A percentile compares a stretch with the other conserved stretches of the same genome.
phyloP scores from a whole-genome alignment of 2,888 invertebrate genomes.

The Dione juno region DNA sequence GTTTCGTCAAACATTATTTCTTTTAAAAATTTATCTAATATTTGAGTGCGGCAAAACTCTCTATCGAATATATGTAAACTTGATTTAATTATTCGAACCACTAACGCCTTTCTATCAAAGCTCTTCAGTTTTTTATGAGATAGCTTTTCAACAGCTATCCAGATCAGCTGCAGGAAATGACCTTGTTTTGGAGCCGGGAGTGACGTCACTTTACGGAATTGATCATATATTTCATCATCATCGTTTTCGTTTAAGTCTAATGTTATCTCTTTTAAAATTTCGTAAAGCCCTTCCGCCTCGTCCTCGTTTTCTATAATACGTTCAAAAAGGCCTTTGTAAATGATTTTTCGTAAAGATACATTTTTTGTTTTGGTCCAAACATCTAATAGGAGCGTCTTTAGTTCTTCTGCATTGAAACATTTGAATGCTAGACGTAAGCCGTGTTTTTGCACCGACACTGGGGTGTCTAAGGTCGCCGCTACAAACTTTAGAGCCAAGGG shows the following conservation, averaged over 20 bases:
- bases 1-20: conserved; percentile 47
- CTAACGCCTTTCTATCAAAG: conserved; percentile 45
- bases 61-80: conserved; percentile 51
- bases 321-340: conserved; percentile 55
- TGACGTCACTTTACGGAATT: conserved; percentile 44
- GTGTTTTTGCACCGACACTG: conserved; percentile 63
- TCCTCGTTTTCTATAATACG: conserved; percentile 49
- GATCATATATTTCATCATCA: conserved; percentile 53
- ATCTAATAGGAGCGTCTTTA: conserved; percentile 51
- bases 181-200: conserved; percentile 51
- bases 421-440: conserved; percentile 62
- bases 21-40: conserved; percentile 54
- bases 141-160: conserved; percentile 55
- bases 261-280: conserved; percentile 56
- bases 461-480: conserved; percentile 54
- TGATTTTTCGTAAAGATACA: conserved; percentile 55
- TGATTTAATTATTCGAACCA: conserved; percentile 49
- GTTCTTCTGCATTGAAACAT: conserved; percentile 54
- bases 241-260: conserved; percentile 57
- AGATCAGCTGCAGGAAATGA: conserved; percentile 52
- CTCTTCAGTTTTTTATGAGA: conserved; percentile 50
- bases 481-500: conserved; percentile 54
- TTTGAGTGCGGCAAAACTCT: conserved; percentile 47
- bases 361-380: conserved; percentile 61
- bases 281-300: conserved; percentile 52